phyloP scores from a whole-genome alignment of 1,140 invertebrate genomes.

The Euura lappo region DNA sequence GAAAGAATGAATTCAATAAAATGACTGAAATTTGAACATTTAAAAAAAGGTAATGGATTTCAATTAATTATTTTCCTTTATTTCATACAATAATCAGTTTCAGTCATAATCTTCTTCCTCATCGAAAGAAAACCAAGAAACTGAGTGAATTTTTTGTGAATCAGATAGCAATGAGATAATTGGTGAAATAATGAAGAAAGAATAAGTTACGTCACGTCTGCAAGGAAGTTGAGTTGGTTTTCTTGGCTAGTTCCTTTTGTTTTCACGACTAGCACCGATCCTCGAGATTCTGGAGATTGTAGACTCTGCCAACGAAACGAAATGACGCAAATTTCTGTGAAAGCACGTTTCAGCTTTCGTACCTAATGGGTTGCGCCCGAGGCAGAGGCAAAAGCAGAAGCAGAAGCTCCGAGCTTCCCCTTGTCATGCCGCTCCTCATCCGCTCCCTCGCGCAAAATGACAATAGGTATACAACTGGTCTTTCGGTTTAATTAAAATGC shows the following conservation, averaged over 20 bases:
- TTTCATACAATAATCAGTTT: too few relatives aligned
- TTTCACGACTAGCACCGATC: not conserved
- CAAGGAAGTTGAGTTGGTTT: not conserved
- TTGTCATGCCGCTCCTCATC: not conserved
- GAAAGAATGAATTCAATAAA: too few relatives aligned
- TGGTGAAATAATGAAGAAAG: too few relatives aligned
- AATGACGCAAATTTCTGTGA: constrained; percentile 7
- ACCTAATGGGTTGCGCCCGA: constrained; percentile 6
- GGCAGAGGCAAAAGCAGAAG: not conserved
- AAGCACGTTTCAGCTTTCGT: constrained; percentile 4
- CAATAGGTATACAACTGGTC: not conserved
- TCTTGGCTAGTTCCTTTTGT: not conserved
- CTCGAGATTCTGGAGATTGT: not conserved
- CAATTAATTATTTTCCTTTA: too few relatives aligned
- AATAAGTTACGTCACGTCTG: too few relatives aligned
- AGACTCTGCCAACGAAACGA: not conserved
- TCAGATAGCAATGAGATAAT: too few relatives aligned
- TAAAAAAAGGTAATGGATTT: too few relatives aligned
- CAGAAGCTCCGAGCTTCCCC: not conserved
- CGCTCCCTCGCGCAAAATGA: not conserved
- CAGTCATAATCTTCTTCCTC: too few relatives aligned
- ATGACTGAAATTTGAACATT: too few relatives aligned
- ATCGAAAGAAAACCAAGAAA: too few relatives aligned
- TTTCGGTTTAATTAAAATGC: constrained; percentile 7
- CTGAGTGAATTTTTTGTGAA: too few relatives aligned